A percentile compares a stretch with the other conserved stretches of the same genome.
These are phyloP conservation scores for Heliopora coerulea DNA, from an alignment of 92 coral and sea anemone genomes.

Conservation along the genomic window DNA sequence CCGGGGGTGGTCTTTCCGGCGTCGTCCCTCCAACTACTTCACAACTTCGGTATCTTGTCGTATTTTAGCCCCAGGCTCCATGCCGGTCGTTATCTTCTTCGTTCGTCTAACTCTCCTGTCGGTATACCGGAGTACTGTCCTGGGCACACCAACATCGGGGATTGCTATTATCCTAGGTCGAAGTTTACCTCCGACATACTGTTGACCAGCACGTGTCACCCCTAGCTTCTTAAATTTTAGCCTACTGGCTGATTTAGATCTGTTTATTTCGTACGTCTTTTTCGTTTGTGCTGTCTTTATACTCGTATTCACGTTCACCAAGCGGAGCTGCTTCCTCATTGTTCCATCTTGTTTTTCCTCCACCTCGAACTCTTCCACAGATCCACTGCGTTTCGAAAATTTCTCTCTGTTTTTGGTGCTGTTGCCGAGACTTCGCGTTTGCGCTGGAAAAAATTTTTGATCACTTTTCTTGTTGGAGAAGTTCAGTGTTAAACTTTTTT, in stretches of 20 bases:
- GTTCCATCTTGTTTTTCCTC: not conserved
- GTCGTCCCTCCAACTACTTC: slow-evolving; percentile 7
- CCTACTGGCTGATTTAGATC: not conserved
- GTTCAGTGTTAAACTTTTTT: slow-evolving; percentile 20
- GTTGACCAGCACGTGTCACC: not conserved
- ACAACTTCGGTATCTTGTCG: slow-evolving; percentile 8
- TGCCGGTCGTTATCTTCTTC: slow-evolving; percentile 19
- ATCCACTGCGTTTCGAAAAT: not conserved
- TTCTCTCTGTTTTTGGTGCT: not conserved
- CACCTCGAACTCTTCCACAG: not conserved
- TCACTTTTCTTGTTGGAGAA: not conserved
- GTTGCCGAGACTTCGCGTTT: slow-evolving; percentile 2
- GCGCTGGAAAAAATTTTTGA: not conserved
- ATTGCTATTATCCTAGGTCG: slow-evolving; percentile 12
- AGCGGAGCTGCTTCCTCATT: not conserved
- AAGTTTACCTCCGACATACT: not conserved
- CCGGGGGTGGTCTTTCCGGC: no score
- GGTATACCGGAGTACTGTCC: slow-evolving; percentile 40
- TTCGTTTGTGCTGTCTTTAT: not conserved
- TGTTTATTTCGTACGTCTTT: not conserved
- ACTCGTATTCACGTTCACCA: not conserved
- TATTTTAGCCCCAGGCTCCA: slow-evolving; percentile 23
- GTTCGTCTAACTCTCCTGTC: slow-evolving; percentile 12
- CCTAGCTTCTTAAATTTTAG: not conserved
- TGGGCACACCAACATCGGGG: slow-evolving; percentile 22